A percentile compares a stretch with the other conserved stretches of the same genome.
These are phyloP conservation scores for Amphipyra tragopoginis DNA, from an alignment of 2,888 invertebrate genomes.

Conservation along the genomic window DNA sequence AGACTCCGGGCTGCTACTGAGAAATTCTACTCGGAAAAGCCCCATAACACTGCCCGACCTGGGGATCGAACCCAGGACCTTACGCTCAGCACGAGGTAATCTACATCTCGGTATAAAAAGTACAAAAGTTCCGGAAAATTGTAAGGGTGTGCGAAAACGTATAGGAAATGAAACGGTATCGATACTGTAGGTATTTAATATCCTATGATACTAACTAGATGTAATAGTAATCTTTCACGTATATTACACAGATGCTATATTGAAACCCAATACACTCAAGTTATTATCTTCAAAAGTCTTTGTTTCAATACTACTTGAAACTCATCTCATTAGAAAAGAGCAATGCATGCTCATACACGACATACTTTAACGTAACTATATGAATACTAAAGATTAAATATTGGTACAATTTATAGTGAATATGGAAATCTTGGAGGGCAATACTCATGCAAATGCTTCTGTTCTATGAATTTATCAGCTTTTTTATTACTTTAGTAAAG, in stretches of 20 bases:
- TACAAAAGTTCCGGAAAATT: too few relatives aligned
- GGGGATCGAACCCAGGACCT: too few relatives aligned
- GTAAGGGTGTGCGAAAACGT: too few relatives aligned
- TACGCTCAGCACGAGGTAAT: too few relatives aligned
- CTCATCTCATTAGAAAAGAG: conserved; percentile 17
- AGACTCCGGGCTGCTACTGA: too few relatives aligned
- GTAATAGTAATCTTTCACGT: too few relatives aligned
- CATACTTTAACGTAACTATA: conserved; percentile 28
- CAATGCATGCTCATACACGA: conserved; percentile 17
- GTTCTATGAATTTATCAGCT: conserved; percentile 41
- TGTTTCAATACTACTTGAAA: conserved; percentile 5
- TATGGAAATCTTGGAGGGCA: conserved; percentile 44
- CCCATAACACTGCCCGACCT: too few relatives aligned
- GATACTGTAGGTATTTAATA: too few relatives aligned
- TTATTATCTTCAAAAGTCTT: conserved; percentile 23
- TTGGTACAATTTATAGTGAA: conserved; percentile 44
- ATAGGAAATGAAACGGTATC: too few relatives aligned
- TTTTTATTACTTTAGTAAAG: conserved; percentile 36
- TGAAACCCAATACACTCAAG: background rate
- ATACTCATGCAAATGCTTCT: conserved; percentile 51
- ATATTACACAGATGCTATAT: background rate
- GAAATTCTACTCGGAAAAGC: too few relatives aligned
- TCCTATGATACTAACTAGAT: too few relatives aligned
- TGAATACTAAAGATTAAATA: conserved; percentile 47
- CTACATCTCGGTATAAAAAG: too few relatives aligned